Evolutionary conservation across 64 coral and sea anemone genomes (phyloP).

Genomic region (Hydrozoanthus tunicans): DNA sequence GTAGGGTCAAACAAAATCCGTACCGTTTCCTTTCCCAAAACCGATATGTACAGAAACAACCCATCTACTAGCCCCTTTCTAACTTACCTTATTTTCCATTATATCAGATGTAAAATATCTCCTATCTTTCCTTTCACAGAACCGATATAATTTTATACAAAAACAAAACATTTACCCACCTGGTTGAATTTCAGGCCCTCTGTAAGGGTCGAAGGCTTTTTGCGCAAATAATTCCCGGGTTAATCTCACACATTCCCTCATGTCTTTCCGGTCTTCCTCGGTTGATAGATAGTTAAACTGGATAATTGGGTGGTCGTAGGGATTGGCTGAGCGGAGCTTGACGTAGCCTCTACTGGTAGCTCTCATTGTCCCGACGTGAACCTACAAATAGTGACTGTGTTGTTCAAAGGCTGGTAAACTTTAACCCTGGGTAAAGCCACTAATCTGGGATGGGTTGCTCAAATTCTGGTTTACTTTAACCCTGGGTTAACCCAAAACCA

Average conservation of each 20-base stretch:
- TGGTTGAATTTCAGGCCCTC: slow-evolving; percentile 80
- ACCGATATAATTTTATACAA: background rate
- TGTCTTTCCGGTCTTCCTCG: slow-evolving; percentile 78
- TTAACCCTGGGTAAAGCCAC: no score
- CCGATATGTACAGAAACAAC: no score
- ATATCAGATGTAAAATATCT: no score
- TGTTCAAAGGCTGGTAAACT: no score
- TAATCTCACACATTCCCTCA: slow-evolving; percentile 74
- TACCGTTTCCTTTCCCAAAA: no score
- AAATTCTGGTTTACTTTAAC: no score
- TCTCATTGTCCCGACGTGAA: slow-evolving; percentile 85
- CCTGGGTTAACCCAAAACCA: no score
- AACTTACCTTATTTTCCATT: no score
- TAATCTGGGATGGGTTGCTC: no score
- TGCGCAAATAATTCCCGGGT: slow-evolving; percentile 84
- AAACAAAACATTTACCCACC: slow-evolving; percentile 24
- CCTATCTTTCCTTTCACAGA: no score
- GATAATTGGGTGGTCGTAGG: slow-evolving; percentile 84
- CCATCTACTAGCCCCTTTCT: no score
- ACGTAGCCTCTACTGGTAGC: slow-evolving; percentile 82
- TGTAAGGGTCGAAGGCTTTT: slow-evolving; percentile 87
- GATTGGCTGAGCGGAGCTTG: slow-evolving; percentile 67
- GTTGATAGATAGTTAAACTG: slow-evolving; percentile 89
- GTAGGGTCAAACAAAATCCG: no score
- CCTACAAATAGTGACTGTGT: slow-evolving; percentile 31